Evolutionary conservation across 2,113 vertebrate species (phyloP), one percentile per base, ranked within the genome.

Genomic region (Pseudorasbora parva): DNA sequence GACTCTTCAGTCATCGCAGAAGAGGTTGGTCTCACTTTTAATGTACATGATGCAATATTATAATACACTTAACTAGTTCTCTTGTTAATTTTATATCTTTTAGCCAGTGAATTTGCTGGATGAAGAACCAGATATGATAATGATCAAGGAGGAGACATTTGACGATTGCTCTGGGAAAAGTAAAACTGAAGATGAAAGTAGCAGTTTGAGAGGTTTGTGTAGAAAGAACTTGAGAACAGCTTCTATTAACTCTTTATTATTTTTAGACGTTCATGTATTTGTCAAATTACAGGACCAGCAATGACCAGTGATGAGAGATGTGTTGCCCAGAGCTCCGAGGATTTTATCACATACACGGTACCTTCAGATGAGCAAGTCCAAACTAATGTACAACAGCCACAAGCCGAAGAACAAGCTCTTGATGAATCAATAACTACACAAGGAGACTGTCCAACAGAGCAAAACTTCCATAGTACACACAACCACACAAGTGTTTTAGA

Each of bases 71-170:
- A 21, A 45, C 71, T 43, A 76, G 43, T 27, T 49, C 27, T 76
- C 10, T 23, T 4, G 74, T 21, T 77, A 8, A 81, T 87, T 57
- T 74, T 5, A 33, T 23, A n/a, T 47, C 25, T 56, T 47, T 66
- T 37, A 95, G 93, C 82, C 64, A n/a, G 84, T 93, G 12, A 88
- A 92, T 60, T 78, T 94, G 76, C 87, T 92, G 33, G 92, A 91
- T 23, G 87, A 92, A 25, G 92, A 91, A 64, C 91, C 92, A 45
- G 93, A 93, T 47, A 91, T 93, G 56, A 89, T 94, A 78, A 92
- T 92, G 82, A 89, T 94, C 45, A 95, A 95, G 77, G 94, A 94
- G 56, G 94, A 95, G 84, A 85, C 23, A 0, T 93, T 91, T 74
- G 93, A 94, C 8, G 93, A 94, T 56, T 89, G 89, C 73, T 88